Conservation (phyloP, 2,797 vertebrate species). For the Anomalospiza imberbis region DNA sequence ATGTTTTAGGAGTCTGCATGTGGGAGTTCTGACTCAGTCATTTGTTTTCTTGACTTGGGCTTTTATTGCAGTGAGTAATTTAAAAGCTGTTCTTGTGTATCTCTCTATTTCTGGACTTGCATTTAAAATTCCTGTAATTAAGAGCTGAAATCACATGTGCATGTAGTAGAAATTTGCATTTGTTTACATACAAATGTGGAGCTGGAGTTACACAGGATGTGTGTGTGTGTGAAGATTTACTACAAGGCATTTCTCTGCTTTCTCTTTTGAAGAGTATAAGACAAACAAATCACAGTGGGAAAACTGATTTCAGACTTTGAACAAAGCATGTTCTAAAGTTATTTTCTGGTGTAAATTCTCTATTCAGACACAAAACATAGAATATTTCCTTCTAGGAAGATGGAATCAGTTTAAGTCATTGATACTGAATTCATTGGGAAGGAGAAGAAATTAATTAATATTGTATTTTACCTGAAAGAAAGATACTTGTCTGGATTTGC, state of each 20-base stretch:
- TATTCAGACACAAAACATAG: background rate
- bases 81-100: background rate
- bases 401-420: background rate
- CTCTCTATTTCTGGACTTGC: background rate
- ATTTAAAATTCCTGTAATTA: conserved; percentile 11
- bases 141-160: background rate
- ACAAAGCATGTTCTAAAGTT: background rate
- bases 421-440: background rate
- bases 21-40: background rate
- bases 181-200: background rate
- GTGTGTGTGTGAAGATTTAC: background rate
- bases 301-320: background rate
- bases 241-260: background rate
- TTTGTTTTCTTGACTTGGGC: background rate
- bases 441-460: background rate
- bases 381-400: background rate
- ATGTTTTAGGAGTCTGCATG: background rate
- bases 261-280: background rate
- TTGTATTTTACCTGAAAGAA: background rate
- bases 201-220: background rate
- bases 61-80: background rate
- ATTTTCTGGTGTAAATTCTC: background rate
- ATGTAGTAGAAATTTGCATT: background rate
- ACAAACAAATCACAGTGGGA: background rate
- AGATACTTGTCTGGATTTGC: background rate